phyloP scores from a whole-genome alignment of 2,113 vertebrate species.

The Megalops atlanticus region DNA sequence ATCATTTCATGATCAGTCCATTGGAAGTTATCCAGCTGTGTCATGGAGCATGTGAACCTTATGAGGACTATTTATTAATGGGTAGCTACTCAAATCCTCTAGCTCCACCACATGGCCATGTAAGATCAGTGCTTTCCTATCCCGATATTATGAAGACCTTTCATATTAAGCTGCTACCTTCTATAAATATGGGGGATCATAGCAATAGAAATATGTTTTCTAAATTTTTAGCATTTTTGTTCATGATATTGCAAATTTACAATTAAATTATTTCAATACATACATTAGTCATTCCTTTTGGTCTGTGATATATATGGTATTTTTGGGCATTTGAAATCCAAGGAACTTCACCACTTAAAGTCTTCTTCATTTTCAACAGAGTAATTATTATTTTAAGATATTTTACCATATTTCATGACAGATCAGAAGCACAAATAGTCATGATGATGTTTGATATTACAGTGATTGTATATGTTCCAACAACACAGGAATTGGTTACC shows the following conservation, averaged over 20 bases:
- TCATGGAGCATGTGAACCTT: not conserved
- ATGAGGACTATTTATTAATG: not conserved
- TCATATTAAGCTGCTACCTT: not conserved
- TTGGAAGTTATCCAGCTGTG: not conserved
- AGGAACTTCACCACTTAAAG: too few relatives aligned
- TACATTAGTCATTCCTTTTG: not conserved
- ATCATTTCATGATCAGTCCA: not conserved
- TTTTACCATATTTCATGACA: too few relatives aligned
- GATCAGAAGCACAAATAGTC: not conserved
- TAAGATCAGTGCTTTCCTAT: not conserved
- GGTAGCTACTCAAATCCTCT: not conserved
- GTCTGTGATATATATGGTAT: not conserved
- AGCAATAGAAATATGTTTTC: not conserved
- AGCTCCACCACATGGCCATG: conserved; percentile 14
- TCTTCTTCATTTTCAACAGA: too few relatives aligned
- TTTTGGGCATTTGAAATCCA: too few relatives aligned
- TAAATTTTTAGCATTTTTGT: too few relatives aligned
- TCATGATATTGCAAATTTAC: too few relatives aligned
- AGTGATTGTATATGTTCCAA: not conserved
- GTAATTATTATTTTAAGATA: too few relatives aligned
- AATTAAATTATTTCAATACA: not conserved
- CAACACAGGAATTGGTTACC: not conserved
- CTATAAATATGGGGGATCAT: not conserved
- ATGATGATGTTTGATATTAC: not conserved
- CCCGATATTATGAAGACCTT: not conserved